Evolutionary conservation across 2,113 vertebrate species (phyloP).

Genomic region (Neolamprologus falcicula): DNA sequence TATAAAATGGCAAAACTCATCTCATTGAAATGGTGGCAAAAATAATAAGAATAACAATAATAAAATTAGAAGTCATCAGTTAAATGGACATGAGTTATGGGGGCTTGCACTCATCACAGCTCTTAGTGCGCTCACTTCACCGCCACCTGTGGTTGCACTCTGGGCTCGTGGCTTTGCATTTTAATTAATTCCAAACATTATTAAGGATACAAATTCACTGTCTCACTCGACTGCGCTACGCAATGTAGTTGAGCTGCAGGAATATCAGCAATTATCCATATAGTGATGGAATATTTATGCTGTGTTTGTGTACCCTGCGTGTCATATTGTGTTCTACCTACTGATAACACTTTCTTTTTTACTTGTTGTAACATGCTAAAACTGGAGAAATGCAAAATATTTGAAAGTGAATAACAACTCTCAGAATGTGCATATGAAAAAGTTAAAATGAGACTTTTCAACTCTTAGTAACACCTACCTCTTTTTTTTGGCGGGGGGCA

Average conservation of each 20-base stretch:
- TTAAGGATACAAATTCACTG: constrained; percentile 51
- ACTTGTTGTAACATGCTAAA: not conserved
- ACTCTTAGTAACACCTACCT: not conserved
- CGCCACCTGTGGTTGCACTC: constrained; percentile 48
- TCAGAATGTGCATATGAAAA: not conserved
- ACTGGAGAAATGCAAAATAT: not conserved
- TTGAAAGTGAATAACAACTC: not conserved
- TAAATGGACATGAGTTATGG: constrained; percentile 33
- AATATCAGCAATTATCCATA: constrained; percentile 43
- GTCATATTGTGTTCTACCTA: not conserved
- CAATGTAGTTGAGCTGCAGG: constrained; percentile 21
- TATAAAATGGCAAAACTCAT: constrained; percentile 50
- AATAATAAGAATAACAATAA: constrained; percentile 28
- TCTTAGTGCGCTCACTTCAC: not conserved
- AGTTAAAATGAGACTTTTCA: not conserved
- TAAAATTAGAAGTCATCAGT: constrained; percentile 36
- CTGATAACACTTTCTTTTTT: not conserved
- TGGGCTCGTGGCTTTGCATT: constrained; percentile 36
- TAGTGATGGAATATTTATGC: constrained; percentile 29
- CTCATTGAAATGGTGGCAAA: constrained; percentile 13
- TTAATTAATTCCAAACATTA: constrained; percentile 61
- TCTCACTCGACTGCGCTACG: constrained; percentile 27
- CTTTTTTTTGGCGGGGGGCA: rapidly evolving
- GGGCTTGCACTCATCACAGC: not conserved
- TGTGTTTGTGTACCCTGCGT: constrained; percentile 10